Base-by-base conservation (phyloP, 2,113 vertebrate genomes). In the Aspiorhynchus laticeps region DNA sequence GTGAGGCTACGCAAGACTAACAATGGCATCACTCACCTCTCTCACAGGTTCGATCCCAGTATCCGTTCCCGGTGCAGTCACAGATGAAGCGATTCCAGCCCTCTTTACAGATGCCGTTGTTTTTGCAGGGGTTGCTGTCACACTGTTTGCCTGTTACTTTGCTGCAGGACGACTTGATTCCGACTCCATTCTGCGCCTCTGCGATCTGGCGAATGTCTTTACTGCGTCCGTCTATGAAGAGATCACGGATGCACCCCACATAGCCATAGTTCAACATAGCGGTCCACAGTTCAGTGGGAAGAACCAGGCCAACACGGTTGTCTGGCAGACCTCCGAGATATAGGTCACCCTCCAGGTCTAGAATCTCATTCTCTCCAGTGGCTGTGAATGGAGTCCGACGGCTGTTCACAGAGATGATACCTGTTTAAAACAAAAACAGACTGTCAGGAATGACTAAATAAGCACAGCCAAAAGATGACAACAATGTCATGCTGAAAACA, bases 261-360 rank as follows among this genome's bases (percentile, higher is more conserved):
- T 99, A 99, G 90, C 98, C 98, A 0, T 99, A 99, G 95, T 99
- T 99, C 53, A 99, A 95, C 97, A 99, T 98, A 0, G 98, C 98
- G 0, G 98, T 99, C 98, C 98, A 99, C 76, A 99, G 97, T 91
- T 99, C 98, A 0, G 98, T 99, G 89, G 98, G 98, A 19, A 98
- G 96, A 87, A 98, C 96, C 91, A 99, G 95, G 19, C 96, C 97
- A 0, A 93, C 95, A 0, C 97, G 94, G 92, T 94, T 98, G 92
- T 99, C 97, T 0, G 98, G 98, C 38, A 99, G 94, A 15, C 98
- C 98, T 0, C 98, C 98, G 0, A 99, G 94, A 90, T 98, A 99
- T 94, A 99, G 98, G 91, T 99, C 97, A 0, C 98, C 98, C 90
- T 99, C 98, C 90, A 99, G 93, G 91, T 99, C 98, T 10, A 99